Evolutionary conservation across 2,888 invertebrate genomes (phyloP).

Genomic region (Andrena trimmerana): DNA sequence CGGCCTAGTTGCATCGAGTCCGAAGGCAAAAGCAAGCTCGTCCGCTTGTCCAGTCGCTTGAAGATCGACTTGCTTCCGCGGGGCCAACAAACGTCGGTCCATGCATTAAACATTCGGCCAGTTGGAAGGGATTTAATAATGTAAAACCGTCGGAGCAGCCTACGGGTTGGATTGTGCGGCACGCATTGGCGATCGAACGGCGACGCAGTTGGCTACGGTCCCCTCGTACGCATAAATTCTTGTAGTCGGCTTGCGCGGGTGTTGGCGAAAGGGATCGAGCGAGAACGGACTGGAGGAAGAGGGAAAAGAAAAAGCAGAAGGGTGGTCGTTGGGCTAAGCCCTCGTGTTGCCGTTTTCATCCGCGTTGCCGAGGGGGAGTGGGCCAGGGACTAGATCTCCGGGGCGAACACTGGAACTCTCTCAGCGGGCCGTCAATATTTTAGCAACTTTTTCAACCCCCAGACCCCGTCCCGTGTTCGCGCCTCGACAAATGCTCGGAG

Average conservation of each 20-base stretch:
- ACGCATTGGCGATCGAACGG: slow-evolving; percentile 22
- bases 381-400: slow-evolving; percentile 59
- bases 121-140: slow-evolving; percentile 70
- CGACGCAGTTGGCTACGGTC: not conserved
- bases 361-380: slow-evolving; percentile 5
- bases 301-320: not conserved
- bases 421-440: slow-evolving; percentile 80
- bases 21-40: slow-evolving; percentile 2
- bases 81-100: slow-evolving; percentile 23
- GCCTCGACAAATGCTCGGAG: slow-evolving; percentile 73
- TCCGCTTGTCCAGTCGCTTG: not conserved
- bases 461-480: slow-evolving; percentile 61
- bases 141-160: slow-evolving; percentile 48
- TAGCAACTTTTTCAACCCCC: slow-evolving; percentile 74
- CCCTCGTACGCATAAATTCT: slow-evolving; percentile 40
- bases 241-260: not conserved
- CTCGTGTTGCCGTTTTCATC: slow-evolving; percentile 30
- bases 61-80: slow-evolving; percentile 23
- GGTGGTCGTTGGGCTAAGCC: slow-evolving; percentile 10
- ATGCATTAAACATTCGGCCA: slow-evolving; percentile 53
- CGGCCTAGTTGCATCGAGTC: slow-evolving; percentile 32
- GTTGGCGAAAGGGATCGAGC: not conserved
- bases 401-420: slow-evolving; percentile 80
- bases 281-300: not conserved
- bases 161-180: slow-evolving; percentile 57